Base-by-base conservation (phyloP, 2,888 invertebrate genomes). In the Cantharis lateralis region DNA sequence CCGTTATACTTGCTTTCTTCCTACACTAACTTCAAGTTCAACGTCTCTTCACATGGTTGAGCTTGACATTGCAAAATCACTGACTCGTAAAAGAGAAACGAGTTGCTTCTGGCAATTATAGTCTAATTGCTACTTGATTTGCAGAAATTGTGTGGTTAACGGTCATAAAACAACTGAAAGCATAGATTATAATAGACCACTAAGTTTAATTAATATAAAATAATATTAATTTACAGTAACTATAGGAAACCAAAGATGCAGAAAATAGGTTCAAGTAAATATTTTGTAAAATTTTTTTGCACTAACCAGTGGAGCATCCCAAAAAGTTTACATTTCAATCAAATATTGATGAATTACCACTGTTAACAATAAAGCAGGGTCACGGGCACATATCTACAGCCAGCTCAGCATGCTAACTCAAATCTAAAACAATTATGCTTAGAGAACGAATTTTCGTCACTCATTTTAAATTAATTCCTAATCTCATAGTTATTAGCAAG, bases 11-110 rank as follows among this genome's bases (percentile, higher is more conserved):
- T 77, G 73, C 73, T 78, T 73, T 75, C 73, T 78, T 77, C 68
- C 71, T 68, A 66, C 24, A 66, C n/a, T 73, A 64, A 72, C 76
- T 73, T 78, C 80, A 80, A 81, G 82, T 82, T 82, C 82, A 82
- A 80, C 78, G 81, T 72, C 78, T 77, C 78, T 80, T 77, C 79
- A 78, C 74, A 68, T 78, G 74, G 79, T 79, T 78, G 80, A 78
- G 82, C 82, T 82, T 82, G 82, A 82, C 82, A 82, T 82, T 82
- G 82, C 79, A 79, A 71, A 77, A 75, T 77, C 82, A 79, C 75
- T 78, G 78, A 77, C 62, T 74, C 76, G 82, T 80, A 82, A 82
- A 81, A 81, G 80, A 81, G 80, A 81, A 81, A 81, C 74, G 80
- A 75, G 62, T 61, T 28, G 62, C 62, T 69, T 64, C 66, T 74